Evolutionary conservation across 2,888 invertebrate species (phyloP).

Genomic region (Lasioglossum villosulum): DNA sequence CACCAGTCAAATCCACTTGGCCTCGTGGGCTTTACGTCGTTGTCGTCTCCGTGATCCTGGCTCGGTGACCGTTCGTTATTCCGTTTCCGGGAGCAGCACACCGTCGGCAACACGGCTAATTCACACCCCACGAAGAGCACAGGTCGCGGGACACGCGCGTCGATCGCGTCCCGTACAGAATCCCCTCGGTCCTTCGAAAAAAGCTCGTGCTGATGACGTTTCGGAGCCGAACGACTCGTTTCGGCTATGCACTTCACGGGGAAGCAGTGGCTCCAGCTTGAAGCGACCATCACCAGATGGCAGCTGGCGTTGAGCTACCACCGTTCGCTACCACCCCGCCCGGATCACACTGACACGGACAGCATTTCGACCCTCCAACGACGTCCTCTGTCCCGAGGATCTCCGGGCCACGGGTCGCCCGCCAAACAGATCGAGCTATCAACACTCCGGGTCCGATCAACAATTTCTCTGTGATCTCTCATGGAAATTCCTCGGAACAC

Average conservation of each 20-base stretch:
- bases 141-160: constrained; percentile 23
- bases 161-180: constrained; percentile 17
- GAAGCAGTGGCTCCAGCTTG: constrained; percentile 74
- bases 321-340: constrained; percentile 64
- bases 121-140: constrained; percentile 6
- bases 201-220: constrained; percentile 47
- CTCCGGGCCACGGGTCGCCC: neutral
- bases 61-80: constrained; percentile 39
- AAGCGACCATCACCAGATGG: constrained; percentile 77
- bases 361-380: constrained; percentile 19
- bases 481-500: constrained; percentile 49
- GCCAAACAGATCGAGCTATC: neutral
- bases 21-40: constrained; percentile 65
- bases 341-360: constrained; percentile 54
- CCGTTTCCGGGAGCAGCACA: constrained; percentile 42
- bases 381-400: neutral
- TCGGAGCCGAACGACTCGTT: constrained; percentile 78
- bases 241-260: constrained; percentile 81
- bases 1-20: constrained; percentile 41
- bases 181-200: constrained; percentile 12
- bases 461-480: constrained; percentile 3
- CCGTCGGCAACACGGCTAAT: constrained; percentile 2
- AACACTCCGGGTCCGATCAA: neutral
- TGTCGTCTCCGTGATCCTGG: constrained; percentile 62
- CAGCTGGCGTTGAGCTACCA: constrained; percentile 62